A percentile compares a stretch with the other conserved stretches of the same genome.
These are phyloP conservation scores for Chaetura pelagica DNA, from an alignment of 2,113 vertebrate species.

Conservation along the genomic window DNA sequence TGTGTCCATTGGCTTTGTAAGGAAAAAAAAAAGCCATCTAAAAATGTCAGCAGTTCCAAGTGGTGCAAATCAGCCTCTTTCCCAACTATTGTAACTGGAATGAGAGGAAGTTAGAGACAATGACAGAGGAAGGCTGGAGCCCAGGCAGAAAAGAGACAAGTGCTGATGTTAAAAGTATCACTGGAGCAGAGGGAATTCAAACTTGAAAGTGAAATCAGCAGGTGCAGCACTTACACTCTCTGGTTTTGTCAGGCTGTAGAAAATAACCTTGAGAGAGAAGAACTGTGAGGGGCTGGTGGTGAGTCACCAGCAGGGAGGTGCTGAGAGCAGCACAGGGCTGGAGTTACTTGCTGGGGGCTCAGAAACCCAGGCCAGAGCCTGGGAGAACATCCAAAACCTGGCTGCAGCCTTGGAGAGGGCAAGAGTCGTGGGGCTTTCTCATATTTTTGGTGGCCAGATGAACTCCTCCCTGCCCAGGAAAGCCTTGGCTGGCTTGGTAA, in stretches of 20 bases:
- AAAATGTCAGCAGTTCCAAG: not conserved
- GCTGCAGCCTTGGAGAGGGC: not conserved
- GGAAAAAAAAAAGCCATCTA: no score
- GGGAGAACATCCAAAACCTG: no score
- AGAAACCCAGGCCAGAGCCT: no score
- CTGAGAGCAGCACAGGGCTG: no score
- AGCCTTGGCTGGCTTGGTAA: not conserved
- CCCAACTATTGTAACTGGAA: no score
- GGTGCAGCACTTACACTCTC: not conserved
- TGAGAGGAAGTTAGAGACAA: not conserved
- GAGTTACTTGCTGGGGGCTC: no score
- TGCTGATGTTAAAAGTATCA: not conserved
- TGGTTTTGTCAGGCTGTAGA: not conserved
- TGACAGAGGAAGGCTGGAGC: not conserved
- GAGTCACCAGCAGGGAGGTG: not conserved
- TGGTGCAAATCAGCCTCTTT: not conserved
- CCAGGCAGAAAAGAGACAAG: rapidly evolving
- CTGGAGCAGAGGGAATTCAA: not conserved
- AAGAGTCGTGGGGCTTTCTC: rapidly evolving
- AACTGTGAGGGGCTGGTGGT: not conserved
- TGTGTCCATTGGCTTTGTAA: not conserved
- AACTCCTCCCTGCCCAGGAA: no score
- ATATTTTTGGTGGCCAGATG: no score
- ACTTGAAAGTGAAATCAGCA: not conserved
- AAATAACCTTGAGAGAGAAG: not conserved